Conservation (phyloP, 2,113 vertebrate genomes). For the Callocephalon fimbriatum region DNA sequence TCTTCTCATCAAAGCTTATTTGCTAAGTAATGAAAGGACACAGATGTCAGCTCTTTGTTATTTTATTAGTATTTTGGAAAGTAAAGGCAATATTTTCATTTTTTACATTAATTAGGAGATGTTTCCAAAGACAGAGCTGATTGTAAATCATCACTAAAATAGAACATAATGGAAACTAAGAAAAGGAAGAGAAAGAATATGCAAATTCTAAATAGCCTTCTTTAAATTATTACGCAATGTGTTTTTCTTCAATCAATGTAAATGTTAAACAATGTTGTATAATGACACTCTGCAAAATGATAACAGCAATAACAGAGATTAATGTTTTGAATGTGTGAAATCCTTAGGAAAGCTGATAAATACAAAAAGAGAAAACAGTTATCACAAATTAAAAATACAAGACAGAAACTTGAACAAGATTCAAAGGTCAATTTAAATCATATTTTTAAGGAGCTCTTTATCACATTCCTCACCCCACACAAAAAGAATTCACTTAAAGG, state of each 20-base stretch:
- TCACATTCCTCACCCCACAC: neutral
- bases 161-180: neutral
- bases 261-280: slow-evolving; percentile 4
- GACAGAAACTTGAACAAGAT: slow-evolving; percentile 31
- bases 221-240: neutral
- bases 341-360: slow-evolving; percentile 25
- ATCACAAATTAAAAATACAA: slow-evolving; percentile 32
- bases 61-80: neutral
- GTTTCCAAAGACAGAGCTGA: neutral
- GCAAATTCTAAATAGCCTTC: neutral
- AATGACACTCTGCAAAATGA: slow-evolving; percentile 16
- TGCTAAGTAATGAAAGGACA: neutral
- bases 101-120: neutral
- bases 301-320: slow-evolving; percentile 14
- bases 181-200: neutral
- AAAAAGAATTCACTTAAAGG: neutral
- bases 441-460: slow-evolving; percentile 36
- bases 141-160: neutral
- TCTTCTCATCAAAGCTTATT: neutral
- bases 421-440: slow-evolving; percentile 35
- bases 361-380: slow-evolving; percentile 22
- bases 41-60: neutral
- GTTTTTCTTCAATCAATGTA: neutral
- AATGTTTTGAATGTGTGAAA: slow-evolving; percentile 34
- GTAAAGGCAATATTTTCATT: neutral